These are phyloP conservation scores for Bombyx mori DNA, from an alignment of 1,140 invertebrate species.

Conservation along the genomic window DNA sequence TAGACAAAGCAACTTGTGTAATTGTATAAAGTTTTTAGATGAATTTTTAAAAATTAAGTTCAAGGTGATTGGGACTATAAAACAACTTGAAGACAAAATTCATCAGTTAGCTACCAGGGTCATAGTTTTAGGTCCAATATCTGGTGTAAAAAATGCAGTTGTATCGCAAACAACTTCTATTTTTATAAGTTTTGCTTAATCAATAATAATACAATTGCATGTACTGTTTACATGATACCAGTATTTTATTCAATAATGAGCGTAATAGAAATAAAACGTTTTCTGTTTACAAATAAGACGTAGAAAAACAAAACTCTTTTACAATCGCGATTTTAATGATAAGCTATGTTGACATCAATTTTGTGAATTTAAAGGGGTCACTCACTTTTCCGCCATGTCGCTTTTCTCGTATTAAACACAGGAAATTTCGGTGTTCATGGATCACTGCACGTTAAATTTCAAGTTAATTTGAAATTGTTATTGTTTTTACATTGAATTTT, in stretches of 20 bases:
- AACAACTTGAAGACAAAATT: too few relatives aligned
- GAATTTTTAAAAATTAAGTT: too few relatives aligned
- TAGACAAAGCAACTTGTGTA: too few relatives aligned
- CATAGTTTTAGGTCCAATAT: too few relatives aligned
- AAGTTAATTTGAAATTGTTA: slow-evolving; percentile 32
- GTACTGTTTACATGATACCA: background rate
- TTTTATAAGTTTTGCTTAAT: background rate
- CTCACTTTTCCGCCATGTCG: slow-evolving; percentile 61
- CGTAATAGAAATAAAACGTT: slow-evolving; percentile 4
- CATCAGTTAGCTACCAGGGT: too few relatives aligned
- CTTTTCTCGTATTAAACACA: slow-evolving; percentile 22
- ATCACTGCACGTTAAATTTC: slow-evolving; percentile 35
- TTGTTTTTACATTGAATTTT: slow-evolving; percentile 63
- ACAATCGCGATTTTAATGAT: slow-evolving; percentile 9
- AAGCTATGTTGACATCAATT: slow-evolving; percentile 11
- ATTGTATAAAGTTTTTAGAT: too few relatives aligned
- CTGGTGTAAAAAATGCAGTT: background rate
- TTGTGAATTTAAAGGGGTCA: slow-evolving; percentile 9
- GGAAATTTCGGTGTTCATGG: slow-evolving; percentile 40
- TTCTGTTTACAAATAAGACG: background rate
- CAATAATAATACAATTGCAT: background rate
- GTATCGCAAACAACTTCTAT: background rate
- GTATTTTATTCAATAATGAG: background rate
- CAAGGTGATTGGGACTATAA: too few relatives aligned
- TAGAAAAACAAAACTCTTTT: background rate